phyloP scores from a whole-genome alignment of 2,797 vertebrate species.

The Numenius phaeopus region DNA sequence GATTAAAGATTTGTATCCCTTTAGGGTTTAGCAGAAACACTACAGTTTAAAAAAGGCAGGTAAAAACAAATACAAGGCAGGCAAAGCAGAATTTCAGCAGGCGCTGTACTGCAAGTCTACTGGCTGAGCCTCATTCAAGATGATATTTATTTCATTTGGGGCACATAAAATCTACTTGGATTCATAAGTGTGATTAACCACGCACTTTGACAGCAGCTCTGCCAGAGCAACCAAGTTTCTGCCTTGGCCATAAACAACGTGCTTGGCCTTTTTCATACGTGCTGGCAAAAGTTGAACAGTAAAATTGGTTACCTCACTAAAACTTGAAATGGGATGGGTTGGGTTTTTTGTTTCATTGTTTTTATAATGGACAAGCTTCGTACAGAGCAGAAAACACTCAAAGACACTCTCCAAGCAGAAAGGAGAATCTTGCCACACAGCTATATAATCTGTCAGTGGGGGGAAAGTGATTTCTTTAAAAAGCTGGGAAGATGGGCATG shows the following conservation, averaged over 20 bases:
- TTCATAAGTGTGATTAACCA: not conserved
- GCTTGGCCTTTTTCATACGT: not conserved
- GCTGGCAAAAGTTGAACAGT: not conserved
- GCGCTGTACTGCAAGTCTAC: not conserved
- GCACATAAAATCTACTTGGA: not conserved
- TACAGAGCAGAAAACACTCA: not conserved
- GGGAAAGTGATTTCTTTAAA: not conserved
- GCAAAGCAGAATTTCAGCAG: not conserved
- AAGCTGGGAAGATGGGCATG: not conserved
- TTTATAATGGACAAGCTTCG: not conserved
- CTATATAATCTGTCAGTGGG: not conserved
- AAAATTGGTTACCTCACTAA: not conserved
- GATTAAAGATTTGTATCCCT: not conserved
- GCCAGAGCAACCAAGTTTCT: not conserved
- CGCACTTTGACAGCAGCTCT: not conserved
- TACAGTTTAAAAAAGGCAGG: not conserved
- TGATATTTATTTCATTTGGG: not conserved
- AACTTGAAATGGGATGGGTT: not conserved
- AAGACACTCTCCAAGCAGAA: not conserved
- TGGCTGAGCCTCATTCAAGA: not conserved
- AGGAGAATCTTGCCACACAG: not conserved
- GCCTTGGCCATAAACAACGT: not conserved
- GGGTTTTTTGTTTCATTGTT: not conserved
- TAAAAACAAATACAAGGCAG: not conserved
- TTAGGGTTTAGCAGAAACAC: not conserved